Evolutionary conservation across 2,888 invertebrate species (phyloP).

Genomic region (Chalcosyrphus nemorum): DNA sequence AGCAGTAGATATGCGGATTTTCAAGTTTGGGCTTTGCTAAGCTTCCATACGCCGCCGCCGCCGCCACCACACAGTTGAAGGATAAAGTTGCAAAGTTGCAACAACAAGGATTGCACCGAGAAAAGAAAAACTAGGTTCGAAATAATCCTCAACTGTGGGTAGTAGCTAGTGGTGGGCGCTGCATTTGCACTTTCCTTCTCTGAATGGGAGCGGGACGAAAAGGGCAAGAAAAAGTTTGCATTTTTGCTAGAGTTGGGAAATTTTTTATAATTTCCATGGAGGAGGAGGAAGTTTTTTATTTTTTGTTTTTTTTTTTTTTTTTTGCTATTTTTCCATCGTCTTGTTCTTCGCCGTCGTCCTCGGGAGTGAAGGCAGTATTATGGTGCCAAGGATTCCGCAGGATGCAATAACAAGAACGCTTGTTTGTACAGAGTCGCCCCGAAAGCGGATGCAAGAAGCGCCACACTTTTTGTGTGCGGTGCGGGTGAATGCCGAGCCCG

Average conservation of each 20-base stretch:
- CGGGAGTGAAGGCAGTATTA: slow-evolving; percentile 54
- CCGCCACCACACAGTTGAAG: slow-evolving; percentile 60
- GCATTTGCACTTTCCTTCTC: slow-evolving; percentile 45
- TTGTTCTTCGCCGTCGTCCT: slow-evolving; percentile 25
- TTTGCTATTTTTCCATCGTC: slow-evolving; percentile 22
- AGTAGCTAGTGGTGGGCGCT: slow-evolving; percentile 11
- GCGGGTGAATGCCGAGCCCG: slow-evolving; percentile 65
- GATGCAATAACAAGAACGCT: slow-evolving; percentile 72
- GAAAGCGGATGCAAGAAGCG: slow-evolving; percentile 68
- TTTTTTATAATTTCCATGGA: slow-evolving; percentile 28
- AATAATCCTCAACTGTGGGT: slow-evolving; percentile 42
- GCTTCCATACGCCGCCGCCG: slow-evolving; percentile 44
- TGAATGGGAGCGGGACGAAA: slow-evolving; percentile 7
- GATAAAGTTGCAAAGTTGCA: slow-evolving; percentile 69
- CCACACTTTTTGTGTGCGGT: slow-evolving; percentile 70
- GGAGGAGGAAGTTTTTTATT: slow-evolving; percentile 59
- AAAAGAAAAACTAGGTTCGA: slow-evolving; percentile 66
- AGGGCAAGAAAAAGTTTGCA: slow-evolving; percentile 54
- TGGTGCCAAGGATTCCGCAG: slow-evolving; percentile 72
- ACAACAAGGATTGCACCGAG: slow-evolving; percentile 59
- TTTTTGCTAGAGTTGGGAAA: slow-evolving; percentile 55
- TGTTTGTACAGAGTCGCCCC: slow-evolving; percentile 65
- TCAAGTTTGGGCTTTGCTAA: slow-evolving; percentile 61
- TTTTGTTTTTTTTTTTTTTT: slow-evolving; percentile 40
- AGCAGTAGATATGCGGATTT: slow-evolving; percentile 43